Conservation (phyloP, 1,140 invertebrate genomes). For the Sinella curviseta region DNA sequence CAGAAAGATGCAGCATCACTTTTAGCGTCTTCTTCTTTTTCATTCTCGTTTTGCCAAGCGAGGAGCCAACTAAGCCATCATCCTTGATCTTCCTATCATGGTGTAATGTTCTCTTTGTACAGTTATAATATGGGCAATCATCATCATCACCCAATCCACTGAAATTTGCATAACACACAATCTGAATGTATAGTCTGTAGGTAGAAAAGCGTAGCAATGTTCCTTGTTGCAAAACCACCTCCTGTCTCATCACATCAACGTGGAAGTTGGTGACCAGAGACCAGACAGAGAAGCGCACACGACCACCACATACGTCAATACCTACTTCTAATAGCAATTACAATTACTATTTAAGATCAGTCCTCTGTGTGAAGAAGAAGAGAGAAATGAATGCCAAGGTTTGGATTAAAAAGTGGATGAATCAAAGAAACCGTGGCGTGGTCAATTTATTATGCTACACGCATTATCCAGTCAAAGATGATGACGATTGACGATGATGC, state of each 20-base stretch:
- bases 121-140: neutral
- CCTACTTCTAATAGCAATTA: neutral
- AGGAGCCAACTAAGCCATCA: neutral
- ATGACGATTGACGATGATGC: too few relatives aligned
- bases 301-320: neutral
- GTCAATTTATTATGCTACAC: too few relatives aligned
- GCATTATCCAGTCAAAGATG: too few relatives aligned
- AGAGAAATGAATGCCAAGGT: neutral
- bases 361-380: neutral
- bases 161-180: neutral
- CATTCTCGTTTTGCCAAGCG: neutral
- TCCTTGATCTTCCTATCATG: slow-evolving; percentile 7
- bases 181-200: neutral
- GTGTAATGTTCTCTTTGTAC: neutral
- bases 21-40: neutral
- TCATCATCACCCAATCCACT: neutral
- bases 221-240: neutral
- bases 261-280: too few relatives aligned
- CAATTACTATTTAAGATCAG: neutral
- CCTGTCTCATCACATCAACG: neutral
- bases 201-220: neutral
- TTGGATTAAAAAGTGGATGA: neutral
- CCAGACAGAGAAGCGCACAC: neutral
- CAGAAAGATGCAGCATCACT: neutral
- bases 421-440: neutral